phyloP scores from a whole-genome alignment of 2,888 invertebrate species.

The Chloroclystis v-ata region DNA sequence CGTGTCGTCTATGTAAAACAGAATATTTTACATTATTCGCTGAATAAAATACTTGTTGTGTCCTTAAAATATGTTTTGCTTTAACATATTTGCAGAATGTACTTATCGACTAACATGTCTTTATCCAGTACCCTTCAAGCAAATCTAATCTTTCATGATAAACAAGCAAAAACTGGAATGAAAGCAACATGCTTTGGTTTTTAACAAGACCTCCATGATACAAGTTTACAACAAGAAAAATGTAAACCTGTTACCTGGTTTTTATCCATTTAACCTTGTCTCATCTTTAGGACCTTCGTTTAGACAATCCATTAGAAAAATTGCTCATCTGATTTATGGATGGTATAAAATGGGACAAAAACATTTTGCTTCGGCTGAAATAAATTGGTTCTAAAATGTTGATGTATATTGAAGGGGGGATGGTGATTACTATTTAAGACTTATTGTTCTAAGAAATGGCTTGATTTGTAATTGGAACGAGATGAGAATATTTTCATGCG shows the following conservation, averaged over 20 bases:
- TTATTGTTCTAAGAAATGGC: not conserved
- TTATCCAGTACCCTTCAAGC: not conserved
- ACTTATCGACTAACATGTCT: no score
- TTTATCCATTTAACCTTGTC: conserved; percentile 5
- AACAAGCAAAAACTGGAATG: not conserved
- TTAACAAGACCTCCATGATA: not conserved
- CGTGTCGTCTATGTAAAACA: no score
- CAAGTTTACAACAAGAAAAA: not conserved
- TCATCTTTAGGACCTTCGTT: conserved; percentile 24
- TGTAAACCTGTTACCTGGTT: conserved; percentile 3
- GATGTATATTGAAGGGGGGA: not conserved
- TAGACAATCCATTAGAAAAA: conserved; percentile 65
- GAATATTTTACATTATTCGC: no score
- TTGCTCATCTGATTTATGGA: conserved; percentile 55
- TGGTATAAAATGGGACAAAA: conserved; percentile 27
- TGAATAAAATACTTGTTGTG: no score
- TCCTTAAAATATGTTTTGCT: no score
- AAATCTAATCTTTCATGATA: not conserved
- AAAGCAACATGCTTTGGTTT: not conserved
- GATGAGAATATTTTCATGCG: no score
- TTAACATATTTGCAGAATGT: no score
- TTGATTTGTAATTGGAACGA: no score
- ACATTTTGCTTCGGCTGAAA: conserved; percentile 21
- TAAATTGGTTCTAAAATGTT: conserved; percentile 22
- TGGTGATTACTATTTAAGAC: no score